Conservation (phyloP, 2,888 invertebrate genomes). For the Erebia palarica region DNA sequence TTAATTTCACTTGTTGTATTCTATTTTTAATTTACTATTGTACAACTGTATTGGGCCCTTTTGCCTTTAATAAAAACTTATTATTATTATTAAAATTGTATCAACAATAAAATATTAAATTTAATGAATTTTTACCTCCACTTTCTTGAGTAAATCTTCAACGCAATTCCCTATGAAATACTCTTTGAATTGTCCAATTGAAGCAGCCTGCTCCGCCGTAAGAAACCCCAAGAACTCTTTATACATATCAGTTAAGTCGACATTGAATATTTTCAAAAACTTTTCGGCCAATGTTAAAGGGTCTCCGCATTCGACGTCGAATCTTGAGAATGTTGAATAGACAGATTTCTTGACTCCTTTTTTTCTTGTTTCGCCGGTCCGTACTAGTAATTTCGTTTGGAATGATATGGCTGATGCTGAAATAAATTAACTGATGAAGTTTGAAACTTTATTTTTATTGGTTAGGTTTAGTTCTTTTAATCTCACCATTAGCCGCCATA, state of each 20-base stretch:
- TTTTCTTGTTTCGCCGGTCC: slow-evolving; percentile 43
- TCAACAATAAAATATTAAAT: not conserved
- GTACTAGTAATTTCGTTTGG: slow-evolving; percentile 55
- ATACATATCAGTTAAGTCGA: slow-evolving; percentile 57
- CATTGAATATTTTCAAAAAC: slow-evolving; percentile 47
- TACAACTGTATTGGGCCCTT: too few species aligned
- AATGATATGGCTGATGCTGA: slow-evolving; percentile 60
- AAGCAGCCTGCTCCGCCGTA: slow-evolving; percentile 65
- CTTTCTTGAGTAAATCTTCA: slow-evolving; percentile 53
- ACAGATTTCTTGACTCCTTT: slow-evolving; percentile 43
- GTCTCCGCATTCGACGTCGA: slow-evolving; percentile 50
- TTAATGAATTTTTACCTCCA: slow-evolving; percentile 52
- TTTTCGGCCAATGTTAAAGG: slow-evolving; percentile 48
- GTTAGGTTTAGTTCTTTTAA: too few species aligned
- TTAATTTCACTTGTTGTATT: too few species aligned
- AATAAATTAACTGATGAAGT: slow-evolving; percentile 24
- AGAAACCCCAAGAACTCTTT: slow-evolving; percentile 67
- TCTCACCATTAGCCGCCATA: too few species aligned
- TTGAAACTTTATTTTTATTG: too few species aligned
- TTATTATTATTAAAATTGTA: too few species aligned
- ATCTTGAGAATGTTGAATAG: slow-evolving; percentile 46
- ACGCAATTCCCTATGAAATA: slow-evolving; percentile 62
- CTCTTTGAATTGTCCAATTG: slow-evolving; percentile 55
- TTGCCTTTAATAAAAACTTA: too few species aligned
- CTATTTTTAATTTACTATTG: too few species aligned